Percentiles rank a stretch among this genome's conserved stretches.
These are phyloP conservation scores for Mixornis gularis DNA, from an alignment of 2,113 vertebrate genomes.

Conservation along the genomic window DNA sequence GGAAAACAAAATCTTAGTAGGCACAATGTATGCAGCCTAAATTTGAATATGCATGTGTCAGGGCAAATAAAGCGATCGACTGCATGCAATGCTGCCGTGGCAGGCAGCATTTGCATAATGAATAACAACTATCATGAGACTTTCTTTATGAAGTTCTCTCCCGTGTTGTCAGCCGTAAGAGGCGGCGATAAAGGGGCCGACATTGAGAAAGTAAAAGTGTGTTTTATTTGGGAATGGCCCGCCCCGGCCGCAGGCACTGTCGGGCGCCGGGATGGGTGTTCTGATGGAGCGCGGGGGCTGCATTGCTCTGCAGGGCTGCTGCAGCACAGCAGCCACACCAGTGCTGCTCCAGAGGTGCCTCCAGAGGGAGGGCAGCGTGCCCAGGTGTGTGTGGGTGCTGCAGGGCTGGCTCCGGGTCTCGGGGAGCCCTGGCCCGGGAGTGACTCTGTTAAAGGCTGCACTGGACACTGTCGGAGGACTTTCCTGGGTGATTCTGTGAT, in stretches of 20 bases:
- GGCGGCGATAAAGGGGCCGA: constrained; percentile 61
- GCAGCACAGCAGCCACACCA: neutral
- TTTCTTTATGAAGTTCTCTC: constrained; percentile 75
- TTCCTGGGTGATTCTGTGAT: rapidly evolving
- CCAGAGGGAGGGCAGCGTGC: neutral
- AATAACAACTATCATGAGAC: constrained; percentile 77
- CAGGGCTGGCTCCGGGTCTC: neutral
- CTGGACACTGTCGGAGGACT: rapidly evolving
- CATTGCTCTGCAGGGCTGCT: neutral
- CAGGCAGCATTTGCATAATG: constrained; percentile 75
- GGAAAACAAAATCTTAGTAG: constrained; percentile 80
- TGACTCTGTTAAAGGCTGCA: rapidly evolving
- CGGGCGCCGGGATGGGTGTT: neutral
- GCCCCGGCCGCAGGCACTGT: neutral
- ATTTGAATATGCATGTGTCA: constrained; percentile 71
- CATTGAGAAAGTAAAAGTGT: constrained; percentile 64
- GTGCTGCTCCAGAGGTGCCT: neutral
- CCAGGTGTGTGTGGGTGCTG: neutral
- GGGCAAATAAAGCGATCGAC: constrained; percentile 68
- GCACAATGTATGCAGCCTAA: constrained; percentile 63
- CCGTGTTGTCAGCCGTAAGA: constrained; percentile 68
- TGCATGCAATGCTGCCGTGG: constrained; percentile 74
- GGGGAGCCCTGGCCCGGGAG: neutral
- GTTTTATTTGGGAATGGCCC: constrained; percentile 53
- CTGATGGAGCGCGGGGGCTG: neutral